Evolutionary conservation across 2,888 invertebrate species (phyloP).

Genomic region (Lumbricus terrestris): DNA sequence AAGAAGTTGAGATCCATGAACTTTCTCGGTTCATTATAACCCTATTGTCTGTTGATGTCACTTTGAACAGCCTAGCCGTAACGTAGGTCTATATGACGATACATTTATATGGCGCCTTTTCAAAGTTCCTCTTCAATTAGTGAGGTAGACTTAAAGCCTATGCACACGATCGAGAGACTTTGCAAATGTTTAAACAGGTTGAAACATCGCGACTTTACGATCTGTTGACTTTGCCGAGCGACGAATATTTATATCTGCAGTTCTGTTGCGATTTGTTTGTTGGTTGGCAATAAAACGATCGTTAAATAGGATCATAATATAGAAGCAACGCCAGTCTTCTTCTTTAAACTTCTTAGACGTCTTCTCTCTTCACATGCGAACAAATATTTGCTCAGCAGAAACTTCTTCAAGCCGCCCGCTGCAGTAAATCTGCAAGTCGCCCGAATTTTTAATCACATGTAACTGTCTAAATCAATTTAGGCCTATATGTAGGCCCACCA

Average conservation of each 20-base stretch:
- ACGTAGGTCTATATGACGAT: not conserved
- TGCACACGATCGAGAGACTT: not conserved
- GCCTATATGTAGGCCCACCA: not conserved
- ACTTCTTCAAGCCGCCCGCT: not conserved
- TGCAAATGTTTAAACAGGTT: not conserved
- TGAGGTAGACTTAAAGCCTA: no score
- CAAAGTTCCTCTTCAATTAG: no score
- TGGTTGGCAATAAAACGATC: not conserved
- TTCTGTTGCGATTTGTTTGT: conserved; percentile 3
- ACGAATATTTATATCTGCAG: not conserved
- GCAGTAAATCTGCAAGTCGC: not conserved
- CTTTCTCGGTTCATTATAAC: no score
- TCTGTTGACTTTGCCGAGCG: not conserved
- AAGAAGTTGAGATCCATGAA: no score
- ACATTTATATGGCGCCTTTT: not conserved
- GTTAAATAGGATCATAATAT: not conserved
- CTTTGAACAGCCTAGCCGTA: not conserved
- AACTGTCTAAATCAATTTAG: not conserved
- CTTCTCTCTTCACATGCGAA: not conserved
- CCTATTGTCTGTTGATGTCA: not conserved
- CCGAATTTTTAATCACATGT: conserved; percentile 3
- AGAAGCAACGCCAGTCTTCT: not conserved
- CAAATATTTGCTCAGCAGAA: not conserved
- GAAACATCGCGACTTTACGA: not conserved
- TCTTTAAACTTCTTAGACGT: not conserved